Evolutionary conservation across 2,797 vertebrate species (phyloP).

Genomic region (Poeciliopsis presidionis): DNA sequence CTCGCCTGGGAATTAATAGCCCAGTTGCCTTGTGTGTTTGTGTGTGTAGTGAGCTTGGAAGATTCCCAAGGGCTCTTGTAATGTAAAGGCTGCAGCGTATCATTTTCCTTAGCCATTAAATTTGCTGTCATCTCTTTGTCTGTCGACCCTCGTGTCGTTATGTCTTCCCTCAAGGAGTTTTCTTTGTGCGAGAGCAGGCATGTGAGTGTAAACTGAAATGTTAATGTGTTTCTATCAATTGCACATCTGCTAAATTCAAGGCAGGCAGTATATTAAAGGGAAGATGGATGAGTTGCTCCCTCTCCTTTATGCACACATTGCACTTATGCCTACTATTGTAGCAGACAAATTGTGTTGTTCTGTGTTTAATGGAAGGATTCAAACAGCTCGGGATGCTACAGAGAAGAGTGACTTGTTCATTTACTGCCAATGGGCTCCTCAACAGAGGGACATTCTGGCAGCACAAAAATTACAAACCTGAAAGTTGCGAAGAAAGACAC

Average conservation of each 20-base stretch:
- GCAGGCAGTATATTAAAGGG: constrained; percentile 54
- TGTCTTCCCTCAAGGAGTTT: constrained; percentile 51
- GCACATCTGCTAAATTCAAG: constrained; percentile 49
- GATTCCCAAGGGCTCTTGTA: constrained; percentile 49
- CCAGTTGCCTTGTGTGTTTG: constrained; percentile 39
- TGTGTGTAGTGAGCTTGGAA: constrained; percentile 45
- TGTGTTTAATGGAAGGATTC: constrained; percentile 37
- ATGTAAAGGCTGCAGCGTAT: constrained; percentile 47
- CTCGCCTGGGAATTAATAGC: constrained; percentile 38
- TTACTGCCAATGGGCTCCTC: constrained; percentile 47
- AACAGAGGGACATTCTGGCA: constrained; percentile 41
- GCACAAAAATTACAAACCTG: constrained; percentile 57
- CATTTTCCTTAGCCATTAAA: constrained; percentile 52
- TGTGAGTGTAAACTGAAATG: constrained; percentile 44
- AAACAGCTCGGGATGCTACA: constrained; percentile 37
- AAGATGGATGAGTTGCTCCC: constrained; percentile 63
- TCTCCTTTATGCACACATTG: constrained; percentile 37
- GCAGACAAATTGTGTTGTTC: constrained; percentile 39
- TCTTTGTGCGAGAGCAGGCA: constrained; percentile 43
- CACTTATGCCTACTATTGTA: constrained; percentile 36
- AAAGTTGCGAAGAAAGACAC: constrained; percentile 43
- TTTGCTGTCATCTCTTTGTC: constrained; percentile 47
- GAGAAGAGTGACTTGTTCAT: constrained; percentile 47
- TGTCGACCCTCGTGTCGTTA: constrained; percentile 46
- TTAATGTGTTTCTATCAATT: constrained; percentile 42